These are phyloP conservation scores for Octodon degus DNA, from an alignment of 2,113 vertebrate species.

Conservation along the genomic window DNA sequence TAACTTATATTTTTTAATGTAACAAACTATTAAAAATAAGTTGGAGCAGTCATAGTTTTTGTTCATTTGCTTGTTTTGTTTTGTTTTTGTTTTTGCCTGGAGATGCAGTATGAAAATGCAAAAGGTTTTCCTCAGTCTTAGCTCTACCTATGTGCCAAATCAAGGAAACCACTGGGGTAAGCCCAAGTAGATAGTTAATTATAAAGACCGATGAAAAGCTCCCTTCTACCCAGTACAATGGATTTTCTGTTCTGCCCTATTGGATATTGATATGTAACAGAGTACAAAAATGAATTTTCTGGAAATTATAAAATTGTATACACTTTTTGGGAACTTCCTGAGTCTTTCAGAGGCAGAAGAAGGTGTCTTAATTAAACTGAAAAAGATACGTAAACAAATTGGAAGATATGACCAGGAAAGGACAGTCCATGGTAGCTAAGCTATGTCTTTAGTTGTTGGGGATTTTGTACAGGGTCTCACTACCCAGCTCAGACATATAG, in stretches of 20 bases:
- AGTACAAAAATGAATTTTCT: not conserved
- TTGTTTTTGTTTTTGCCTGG: not conserved
- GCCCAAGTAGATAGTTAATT: not conserved
- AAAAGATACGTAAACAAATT: not conserved
- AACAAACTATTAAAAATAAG: not conserved
- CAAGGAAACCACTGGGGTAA: not conserved
- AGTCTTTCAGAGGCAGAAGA: not conserved
- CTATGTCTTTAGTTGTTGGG: no score
- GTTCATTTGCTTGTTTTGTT: not conserved
- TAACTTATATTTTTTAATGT: conserved; percentile 4
- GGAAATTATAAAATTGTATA: not conserved
- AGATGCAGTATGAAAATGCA: not conserved
- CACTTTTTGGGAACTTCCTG: not conserved
- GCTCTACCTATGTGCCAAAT: not conserved
- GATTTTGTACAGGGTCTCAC: no score
- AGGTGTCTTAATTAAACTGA: not conserved
- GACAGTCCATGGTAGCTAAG: not conserved
- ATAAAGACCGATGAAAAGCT: not conserved
- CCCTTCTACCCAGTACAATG: not conserved
- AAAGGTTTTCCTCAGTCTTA: not conserved
- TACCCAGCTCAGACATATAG: no score
- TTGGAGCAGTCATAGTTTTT: not conserved
- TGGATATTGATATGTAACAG: not conserved
- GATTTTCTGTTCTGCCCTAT: not conserved
- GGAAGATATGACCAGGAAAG: not conserved